Evolutionary conservation across 2,888 invertebrate species (phyloP), one percentile per base, ranked within the genome.

Genomic region (Acrocera orbiculus): DNA sequence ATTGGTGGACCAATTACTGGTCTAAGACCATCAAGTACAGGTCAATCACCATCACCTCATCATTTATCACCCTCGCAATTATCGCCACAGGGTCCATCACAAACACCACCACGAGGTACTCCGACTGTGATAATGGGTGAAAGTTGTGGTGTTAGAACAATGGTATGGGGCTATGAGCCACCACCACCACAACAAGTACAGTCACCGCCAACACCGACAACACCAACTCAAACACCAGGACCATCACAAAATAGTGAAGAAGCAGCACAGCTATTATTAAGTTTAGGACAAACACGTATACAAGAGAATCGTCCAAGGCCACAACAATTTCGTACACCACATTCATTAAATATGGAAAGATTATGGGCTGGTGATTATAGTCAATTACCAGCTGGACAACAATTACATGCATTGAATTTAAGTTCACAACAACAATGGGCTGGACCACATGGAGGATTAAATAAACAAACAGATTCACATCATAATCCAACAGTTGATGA

Each of bases 41-140:
- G 47, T 3, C 55, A 55, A 25, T 58, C 56, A 20, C 57, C 58
- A 4, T 57, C 57, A 27, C 57, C 58, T 33, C 53, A 56, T 32
- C 55, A 58, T 39, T 52, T 51, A 30, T 52, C 54, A 20, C 57
- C 53, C 15, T 52, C 46, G 43, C 60, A 60, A 40, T 43, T 58
- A 14, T 58, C 56, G 27, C 57, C 58, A 13, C 56, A 55, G 43
- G 54, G 62, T 48, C 53, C 61, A 41, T 58, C 56, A 16, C 60
- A 57, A 46, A 57, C 56, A 17, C 56, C 59, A 39, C 56, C 59
- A 5, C 70, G 63, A 50, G 76, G 57, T 48, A 78, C 87, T 32
- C 87, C 89, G 19, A 82, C 85, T 30, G 87, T 87, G 41, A 83
- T 89, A 45, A 86, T 89, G 86, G 87, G 87, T 30, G 87, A 89